These are phyloP conservation scores for Zaprionus bogoriensis DNA, from an alignment of 2,888 invertebrate species.

Conservation along the genomic window DNA sequence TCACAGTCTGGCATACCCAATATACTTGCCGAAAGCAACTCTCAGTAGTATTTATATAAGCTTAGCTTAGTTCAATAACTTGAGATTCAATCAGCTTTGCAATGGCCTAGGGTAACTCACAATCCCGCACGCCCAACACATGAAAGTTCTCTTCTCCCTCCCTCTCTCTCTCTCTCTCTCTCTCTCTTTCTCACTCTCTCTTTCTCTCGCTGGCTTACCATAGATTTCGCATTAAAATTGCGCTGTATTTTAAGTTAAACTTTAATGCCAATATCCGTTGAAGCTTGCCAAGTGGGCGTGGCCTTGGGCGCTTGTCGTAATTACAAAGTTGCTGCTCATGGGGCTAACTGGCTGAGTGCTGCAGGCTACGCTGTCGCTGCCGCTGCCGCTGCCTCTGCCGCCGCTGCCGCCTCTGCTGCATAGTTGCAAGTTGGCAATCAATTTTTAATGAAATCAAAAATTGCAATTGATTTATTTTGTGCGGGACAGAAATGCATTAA, in stretches of 20 bases:
- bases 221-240: too few relatives aligned
- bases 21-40: not conserved
- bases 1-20: not conserved
- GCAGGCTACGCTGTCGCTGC: too few relatives aligned
- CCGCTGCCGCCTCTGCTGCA: not conserved
- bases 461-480: conserved; percentile 5
- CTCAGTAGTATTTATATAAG: too few relatives aligned
- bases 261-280: conserved; percentile 17
- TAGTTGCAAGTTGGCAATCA: conserved; percentile 38
- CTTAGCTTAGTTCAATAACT: not conserved
- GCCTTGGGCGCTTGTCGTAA: not conserved
- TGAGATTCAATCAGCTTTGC: not conserved
- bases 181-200: too few relatives aligned
- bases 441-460: conserved; percentile 44
- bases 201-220: too few relatives aligned
- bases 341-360: too few relatives aligned
- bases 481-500: conserved; percentile 9
- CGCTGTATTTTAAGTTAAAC: not conserved
- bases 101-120: not conserved
- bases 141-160: too few relatives aligned
- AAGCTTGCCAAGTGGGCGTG: not conserved
- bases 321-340: conserved; percentile 6
- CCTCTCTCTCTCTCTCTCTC: too few relatives aligned
- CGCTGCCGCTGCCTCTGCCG: not conserved
- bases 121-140: not conserved